Percentiles rank a stretch among this genome's conserved stretches.
Evolutionary conservation across 1,140 invertebrate genomes (phyloP).

Genomic region (Heliconius himera): DNA sequence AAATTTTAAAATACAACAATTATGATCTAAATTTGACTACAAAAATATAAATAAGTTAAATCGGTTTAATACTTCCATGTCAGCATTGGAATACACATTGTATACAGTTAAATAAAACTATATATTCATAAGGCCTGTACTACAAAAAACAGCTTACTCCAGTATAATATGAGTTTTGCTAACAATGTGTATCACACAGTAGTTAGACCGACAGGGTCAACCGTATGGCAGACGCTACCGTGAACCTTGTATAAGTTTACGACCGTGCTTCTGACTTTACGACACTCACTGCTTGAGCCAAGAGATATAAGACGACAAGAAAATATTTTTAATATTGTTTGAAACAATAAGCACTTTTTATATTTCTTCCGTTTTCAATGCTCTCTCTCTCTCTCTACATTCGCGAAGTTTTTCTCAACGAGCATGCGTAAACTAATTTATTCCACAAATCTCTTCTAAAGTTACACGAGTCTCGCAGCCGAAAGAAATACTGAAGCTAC

Average conservation of each 20-base stretch:
- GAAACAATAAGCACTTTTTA: conserved; percentile 22
- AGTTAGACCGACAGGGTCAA: conserved; percentile 41
- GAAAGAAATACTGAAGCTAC: conserved; percentile 35
- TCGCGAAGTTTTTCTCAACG: neutral
- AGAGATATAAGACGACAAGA: conserved; percentile 36
- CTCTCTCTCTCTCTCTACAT: neutral
- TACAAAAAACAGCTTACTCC: conserved; percentile 16
- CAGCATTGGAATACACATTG: neutral
- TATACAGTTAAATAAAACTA: neutral
- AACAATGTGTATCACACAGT: conserved; percentile 35
- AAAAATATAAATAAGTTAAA: too few species aligned
- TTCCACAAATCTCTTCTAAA: conserved; percentile 23
- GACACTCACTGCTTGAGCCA: conserved; percentile 45
- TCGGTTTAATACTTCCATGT: too few species aligned
- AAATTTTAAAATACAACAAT: too few species aligned
- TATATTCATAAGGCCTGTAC: conserved; percentile 22
- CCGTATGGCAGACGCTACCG: conserved; percentile 39
- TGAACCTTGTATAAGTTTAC: conserved; percentile 50
- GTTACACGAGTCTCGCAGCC: conserved; percentile 28
- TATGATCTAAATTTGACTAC: too few species aligned
- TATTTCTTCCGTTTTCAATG: conserved; percentile 9
- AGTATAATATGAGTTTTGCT: conserved; percentile 31
- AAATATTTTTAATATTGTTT: conserved; percentile 32
- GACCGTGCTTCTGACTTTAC: conserved; percentile 46
- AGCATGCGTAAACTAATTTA: conserved; percentile 22